Evolutionary conservation across 2,888 invertebrate species (phyloP).

Genomic region (Pyrrhosoma nymphula): DNA sequence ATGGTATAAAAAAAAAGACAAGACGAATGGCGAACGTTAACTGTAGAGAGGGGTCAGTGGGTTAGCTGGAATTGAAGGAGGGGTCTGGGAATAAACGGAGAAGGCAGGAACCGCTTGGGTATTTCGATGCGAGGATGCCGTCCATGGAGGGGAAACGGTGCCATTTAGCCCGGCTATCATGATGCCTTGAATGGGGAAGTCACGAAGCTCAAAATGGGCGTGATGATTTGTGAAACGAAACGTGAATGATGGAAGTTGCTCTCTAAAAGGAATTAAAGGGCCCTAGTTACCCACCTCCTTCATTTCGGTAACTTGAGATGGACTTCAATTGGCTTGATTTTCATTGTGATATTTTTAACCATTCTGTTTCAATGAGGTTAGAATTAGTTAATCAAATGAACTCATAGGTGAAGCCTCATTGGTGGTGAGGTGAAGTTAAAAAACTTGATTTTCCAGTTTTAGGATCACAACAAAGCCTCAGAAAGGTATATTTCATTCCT

Average conservation of each 20-base stretch:
- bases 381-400: not conserved
- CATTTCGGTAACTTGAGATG: not conserved
- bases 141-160: not conserved
- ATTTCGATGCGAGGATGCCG: not conserved
- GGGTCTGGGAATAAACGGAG: not conserved
- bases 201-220: not conserved
- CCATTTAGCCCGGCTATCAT: not conserved
- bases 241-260: constrained; percentile 8
- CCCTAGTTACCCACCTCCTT: not conserved
- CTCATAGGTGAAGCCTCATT: too few relatives aligned
- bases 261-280: not conserved
- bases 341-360: not conserved
- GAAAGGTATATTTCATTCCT: too few relatives aligned
- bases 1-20: not conserved
- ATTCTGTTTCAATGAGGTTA: not conserved
- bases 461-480: too few relatives aligned
- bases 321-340: not conserved
- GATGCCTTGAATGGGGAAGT: not conserved
- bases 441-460: too few relatives aligned
- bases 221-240: not conserved
- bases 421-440: too few relatives aligned
- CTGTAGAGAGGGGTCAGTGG: not conserved
- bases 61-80: not conserved
- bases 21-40: not conserved
- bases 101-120: not conserved